Evolutionary conservation across 2,113 vertebrate genomes (phyloP).

Genomic region (Lycaon pictus): DNA sequence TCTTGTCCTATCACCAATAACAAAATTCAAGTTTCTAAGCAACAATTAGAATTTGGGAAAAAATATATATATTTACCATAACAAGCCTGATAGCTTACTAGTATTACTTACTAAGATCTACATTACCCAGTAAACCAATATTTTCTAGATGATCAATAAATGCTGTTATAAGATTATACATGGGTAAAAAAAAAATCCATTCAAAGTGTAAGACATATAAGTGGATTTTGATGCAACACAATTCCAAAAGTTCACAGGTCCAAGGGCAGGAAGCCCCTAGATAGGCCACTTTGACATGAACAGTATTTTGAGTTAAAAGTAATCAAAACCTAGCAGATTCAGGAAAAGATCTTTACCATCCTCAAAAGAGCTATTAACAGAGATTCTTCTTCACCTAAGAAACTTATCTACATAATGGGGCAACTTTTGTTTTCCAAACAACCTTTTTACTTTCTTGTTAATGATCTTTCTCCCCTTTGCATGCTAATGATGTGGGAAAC

Average conservation of each 20-base stretch:
- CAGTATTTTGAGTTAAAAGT: neutral
- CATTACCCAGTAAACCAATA: neutral
- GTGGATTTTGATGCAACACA: neutral
- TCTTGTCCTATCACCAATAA: neutral
- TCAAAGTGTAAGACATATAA: neutral
- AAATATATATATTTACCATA: neutral
- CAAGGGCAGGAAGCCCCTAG: neutral
- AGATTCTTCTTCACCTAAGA: neutral
- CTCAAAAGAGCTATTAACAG: neutral
- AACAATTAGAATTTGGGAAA: constrained; percentile 48
- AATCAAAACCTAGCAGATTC: neutral
- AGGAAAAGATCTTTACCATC: neutral
- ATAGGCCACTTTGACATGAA: neutral
- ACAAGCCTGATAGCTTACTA: neutral
- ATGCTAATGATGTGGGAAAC: no score
- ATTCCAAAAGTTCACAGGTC: neutral
- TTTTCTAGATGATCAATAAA: neutral
- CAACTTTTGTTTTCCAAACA: neutral
- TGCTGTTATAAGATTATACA: neutral
- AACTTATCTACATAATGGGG: neutral
- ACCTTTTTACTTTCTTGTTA: neutral
- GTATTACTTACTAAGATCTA: neutral
- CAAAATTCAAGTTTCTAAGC: constrained; percentile 9
- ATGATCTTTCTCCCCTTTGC: neutral
- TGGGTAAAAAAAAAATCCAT: neutral